phyloP scores from a whole-genome alignment of 2,113 vertebrate genomes.

The Chunga burmeisteri region DNA sequence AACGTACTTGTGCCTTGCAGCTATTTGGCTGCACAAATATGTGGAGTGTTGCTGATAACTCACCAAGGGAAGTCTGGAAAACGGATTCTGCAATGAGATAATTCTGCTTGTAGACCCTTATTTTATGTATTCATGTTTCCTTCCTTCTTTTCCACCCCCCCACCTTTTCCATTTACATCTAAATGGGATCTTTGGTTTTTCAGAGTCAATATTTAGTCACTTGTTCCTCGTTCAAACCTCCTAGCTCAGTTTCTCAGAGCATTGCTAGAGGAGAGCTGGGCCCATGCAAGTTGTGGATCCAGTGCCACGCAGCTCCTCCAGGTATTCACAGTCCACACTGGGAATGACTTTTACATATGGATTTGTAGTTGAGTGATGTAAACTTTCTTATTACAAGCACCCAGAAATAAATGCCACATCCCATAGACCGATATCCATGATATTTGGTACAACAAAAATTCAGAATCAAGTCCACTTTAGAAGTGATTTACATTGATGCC shows the following conservation, averaged over 20 bases:
- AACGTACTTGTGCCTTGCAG: not conserved
- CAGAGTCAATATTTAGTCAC: slow-evolving; percentile 27
- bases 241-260: not conserved
- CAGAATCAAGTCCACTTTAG: not conserved
- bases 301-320: not conserved
- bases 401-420: not conserved
- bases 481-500: not conserved
- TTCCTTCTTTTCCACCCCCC: not conserved
- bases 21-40: not conserved
- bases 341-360: not conserved
- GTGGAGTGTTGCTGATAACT: not conserved
- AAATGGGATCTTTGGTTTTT: slow-evolving; percentile 28
- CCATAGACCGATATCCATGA: not conserved
- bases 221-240: not conserved
- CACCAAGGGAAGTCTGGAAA: slow-evolving; percentile 15
- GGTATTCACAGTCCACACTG: not conserved
- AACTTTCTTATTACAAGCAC: not conserved
- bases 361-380: not conserved
- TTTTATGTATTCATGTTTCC: slow-evolving; percentile 36
- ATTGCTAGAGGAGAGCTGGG: not conserved
- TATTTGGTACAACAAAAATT: not conserved
- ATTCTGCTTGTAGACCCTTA: not conserved
- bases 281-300: not conserved
- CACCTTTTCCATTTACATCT: not conserved
- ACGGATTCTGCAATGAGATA: not conserved